Evolutionary conservation across 2,888 invertebrate species (phyloP).

Genomic region (Ectemnius lituratus): DNA sequence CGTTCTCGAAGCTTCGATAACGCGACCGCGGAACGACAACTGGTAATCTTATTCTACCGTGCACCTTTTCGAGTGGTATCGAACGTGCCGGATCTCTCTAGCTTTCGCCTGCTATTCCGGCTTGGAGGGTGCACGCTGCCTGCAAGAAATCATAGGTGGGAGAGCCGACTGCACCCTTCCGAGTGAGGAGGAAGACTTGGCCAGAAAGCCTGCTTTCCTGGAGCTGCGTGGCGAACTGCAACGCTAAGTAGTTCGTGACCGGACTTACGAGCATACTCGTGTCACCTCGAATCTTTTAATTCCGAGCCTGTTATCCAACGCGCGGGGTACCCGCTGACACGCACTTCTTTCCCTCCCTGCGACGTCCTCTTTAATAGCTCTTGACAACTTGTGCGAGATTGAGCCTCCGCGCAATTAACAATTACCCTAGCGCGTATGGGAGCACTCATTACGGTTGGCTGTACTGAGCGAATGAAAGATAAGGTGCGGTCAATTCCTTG

Average conservation of each 20-base stretch:
- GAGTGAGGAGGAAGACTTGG: background rate
- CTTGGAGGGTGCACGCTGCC: constrained; percentile 7
- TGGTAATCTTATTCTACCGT: constrained; percentile 57
- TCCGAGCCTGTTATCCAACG: background rate
- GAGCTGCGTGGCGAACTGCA: constrained; percentile 36
- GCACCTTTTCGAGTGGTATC: constrained; percentile 35
- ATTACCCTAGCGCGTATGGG: background rate
- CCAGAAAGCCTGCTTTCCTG: constrained; percentile 32
- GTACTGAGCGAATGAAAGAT: no score
- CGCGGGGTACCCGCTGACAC: background rate
- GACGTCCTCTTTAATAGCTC: background rate
- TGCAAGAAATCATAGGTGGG: background rate
- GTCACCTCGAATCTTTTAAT: constrained; percentile 1
- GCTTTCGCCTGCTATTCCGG: background rate
- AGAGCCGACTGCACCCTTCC: background rate
- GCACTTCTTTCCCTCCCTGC: background rate
- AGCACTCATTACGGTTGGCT: no score
- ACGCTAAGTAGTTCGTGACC: constrained; percentile 33
- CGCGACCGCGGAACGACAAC: constrained; percentile 47
- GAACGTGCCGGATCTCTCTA: constrained; percentile 12
- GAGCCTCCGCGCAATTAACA: constrained; percentile 44
- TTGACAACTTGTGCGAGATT: constrained; percentile 62
- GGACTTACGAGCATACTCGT: constrained; percentile 21
- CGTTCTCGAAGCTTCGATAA: constrained; percentile 49
- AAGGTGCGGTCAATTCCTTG: no score